Evolutionary conservation across 92 coral and sea anemone species (phyloP).

Genomic region (Parazoanthus darwini): DNA sequence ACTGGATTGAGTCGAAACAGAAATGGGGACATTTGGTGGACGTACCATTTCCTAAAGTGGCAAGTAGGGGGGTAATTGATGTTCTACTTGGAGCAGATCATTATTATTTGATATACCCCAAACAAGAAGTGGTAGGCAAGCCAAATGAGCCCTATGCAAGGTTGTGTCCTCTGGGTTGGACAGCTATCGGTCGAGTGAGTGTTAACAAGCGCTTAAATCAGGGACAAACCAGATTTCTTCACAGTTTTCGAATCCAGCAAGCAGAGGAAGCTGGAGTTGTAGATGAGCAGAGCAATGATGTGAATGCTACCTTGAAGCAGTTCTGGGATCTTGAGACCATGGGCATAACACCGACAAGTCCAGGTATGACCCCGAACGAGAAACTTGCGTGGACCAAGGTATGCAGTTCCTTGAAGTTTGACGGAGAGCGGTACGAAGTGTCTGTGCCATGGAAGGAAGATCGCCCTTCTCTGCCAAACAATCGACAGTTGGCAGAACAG

Average conservation of each 20-base stretch:
- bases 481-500: slow-evolving; percentile 32
- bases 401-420: neutral
- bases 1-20: slow-evolving; percentile 47
- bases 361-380: slow-evolving; percentile 54
- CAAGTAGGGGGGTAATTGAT: slow-evolving; percentile 48
- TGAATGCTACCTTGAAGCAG: slow-evolving; percentile 46
- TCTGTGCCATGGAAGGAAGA: slow-evolving; percentile 1
- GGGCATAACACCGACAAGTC: slow-evolving; percentile 41
- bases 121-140: slow-evolving; percentile 39
- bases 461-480: slow-evolving; percentile 37
- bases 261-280: slow-evolving; percentile 6
- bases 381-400: slow-evolving; percentile 24
- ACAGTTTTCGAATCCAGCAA: slow-evolving; percentile 12
- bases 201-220: neutral
- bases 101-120: slow-evolving; percentile 42
- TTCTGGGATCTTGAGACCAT: slow-evolving; percentile 72
- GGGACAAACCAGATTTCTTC: slow-evolving; percentile 2
- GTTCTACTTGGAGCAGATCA: slow-evolving; percentile 60
- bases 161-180: slow-evolving; percentile 59
- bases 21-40: slow-evolving; percentile 47
- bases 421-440: neutral
- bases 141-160: slow-evolving; percentile 46
- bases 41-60: slow-evolving; percentile 46
- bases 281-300: slow-evolving; percentile 19
- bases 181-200: slow-evolving; percentile 53